Base-by-base conservation (phyloP, 2,113 vertebrate genomes). In the Atlantisia rogersi region DNA sequence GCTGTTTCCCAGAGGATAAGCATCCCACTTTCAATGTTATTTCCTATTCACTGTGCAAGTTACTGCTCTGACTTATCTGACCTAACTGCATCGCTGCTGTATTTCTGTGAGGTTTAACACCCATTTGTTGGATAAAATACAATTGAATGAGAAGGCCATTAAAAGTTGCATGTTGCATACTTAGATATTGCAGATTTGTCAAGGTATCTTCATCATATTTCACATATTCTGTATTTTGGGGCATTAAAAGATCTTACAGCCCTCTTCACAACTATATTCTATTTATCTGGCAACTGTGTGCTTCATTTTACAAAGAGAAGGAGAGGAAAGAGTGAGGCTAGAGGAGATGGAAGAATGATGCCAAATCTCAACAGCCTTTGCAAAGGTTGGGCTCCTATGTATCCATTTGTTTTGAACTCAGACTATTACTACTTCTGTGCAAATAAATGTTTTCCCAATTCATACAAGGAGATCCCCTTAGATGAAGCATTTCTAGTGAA, bases 361-460 rank as follows among this genome's bases (percentile, higher is more conserved):
- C 20, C 53, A 85, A 80, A 73, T 35, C n/a, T 83, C 39, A 42
- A 9, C 4, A n/a, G 75, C 11, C 60, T 75, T 74, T 53, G 70
- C 52, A 76, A 85, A 70, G 25, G 18, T 35, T 88, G 70, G 75
- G 69, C 15, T 44, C 26, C 37, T 25, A 17, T 2, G 46, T 19
- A 26, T 19, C 70, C 21, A 39, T 37, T 82, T 62, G 29, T 80
- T 83, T 78, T 56, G 50, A 75, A 56, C 29, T 86, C 40, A 62
- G 63, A 50, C 7, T 37, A 7, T 32, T 64, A 24, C 24, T 50
- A 3, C 46, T 18, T 15, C n/a, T 44, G 31, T 0, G 0, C 56
- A 78, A 84, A 32, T 77, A 79, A 86, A 76, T 10, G n/a, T 50
- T 88, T 93, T 37, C 19, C 20, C 28, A 50, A 2, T 63, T 89